Conservation (phyloP, 2,113 vertebrate species). For the Emydura subglobosa region DNA sequence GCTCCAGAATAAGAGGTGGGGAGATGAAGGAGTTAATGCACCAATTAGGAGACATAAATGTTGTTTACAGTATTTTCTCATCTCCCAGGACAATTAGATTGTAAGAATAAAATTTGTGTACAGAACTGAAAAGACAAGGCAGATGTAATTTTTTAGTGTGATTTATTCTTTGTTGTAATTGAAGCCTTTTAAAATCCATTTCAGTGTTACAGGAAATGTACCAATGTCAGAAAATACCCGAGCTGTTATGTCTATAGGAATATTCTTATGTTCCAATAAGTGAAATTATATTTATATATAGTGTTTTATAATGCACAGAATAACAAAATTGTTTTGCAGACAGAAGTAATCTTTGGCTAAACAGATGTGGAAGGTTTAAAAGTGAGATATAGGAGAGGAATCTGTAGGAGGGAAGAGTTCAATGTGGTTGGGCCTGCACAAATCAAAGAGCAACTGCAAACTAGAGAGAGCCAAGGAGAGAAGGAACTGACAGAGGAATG, state of each 20-base stretch:
- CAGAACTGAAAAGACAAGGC: neutral
- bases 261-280: neutral
- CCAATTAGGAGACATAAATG: neutral
- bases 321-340: neutral
- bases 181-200: neutral
- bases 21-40: neutral
- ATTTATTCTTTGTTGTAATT: neutral
- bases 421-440: neutral
- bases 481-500: neutral
- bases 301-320: fast-evolving
- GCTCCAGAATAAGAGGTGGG: neutral
- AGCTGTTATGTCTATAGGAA: neutral
- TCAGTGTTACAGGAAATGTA: neutral
- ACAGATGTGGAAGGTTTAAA: neutral
- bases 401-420: neutral
- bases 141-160: neutral
- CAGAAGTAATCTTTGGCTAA: neutral
- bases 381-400: neutral
- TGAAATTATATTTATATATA: neutral
- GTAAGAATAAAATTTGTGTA: neutral
- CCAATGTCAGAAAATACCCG: neutral
- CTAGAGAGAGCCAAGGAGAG: neutral
- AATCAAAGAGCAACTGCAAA: neutral
- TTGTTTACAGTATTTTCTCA: neutral
- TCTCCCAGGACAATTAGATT: neutral